Evolutionary conservation across 2,797 vertebrate species (phyloP).

Genomic region (Semotilus atromaculatus): DNA sequence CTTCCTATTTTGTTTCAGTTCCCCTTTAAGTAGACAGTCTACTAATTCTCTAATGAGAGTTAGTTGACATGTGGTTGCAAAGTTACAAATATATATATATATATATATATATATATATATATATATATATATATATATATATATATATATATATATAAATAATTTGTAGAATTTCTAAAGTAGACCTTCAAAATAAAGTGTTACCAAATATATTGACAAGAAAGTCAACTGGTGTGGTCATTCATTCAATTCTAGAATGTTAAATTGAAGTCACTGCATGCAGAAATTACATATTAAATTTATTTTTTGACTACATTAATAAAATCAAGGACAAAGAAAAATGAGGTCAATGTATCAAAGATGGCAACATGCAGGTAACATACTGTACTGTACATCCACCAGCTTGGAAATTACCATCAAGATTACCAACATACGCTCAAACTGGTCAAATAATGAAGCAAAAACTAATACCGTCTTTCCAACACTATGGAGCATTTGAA

Average conservation of each 20-base stretch:
- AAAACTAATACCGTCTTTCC: conserved; percentile 5
- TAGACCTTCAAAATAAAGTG: background rate
- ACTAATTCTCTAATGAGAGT: too few relatives aligned
- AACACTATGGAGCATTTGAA: background rate
- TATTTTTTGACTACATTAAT: background rate
- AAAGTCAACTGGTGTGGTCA: background rate
- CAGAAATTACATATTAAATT: background rate
- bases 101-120: too few relatives aligned
- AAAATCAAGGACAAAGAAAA: background rate
- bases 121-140: too few relatives aligned
- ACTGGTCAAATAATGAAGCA: background rate
- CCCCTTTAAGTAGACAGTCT: too few relatives aligned
- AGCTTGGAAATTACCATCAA: background rate
- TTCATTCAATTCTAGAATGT: background rate
- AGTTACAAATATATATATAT: too few relatives aligned
- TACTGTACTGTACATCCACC: too few relatives aligned
- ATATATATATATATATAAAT: too few relatives aligned
- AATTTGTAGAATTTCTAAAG: background rate
- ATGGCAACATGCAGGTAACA: background rate
- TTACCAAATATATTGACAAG: background rate
- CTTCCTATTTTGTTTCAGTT: too few relatives aligned
- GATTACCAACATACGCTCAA: too few relatives aligned
- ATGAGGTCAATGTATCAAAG: background rate
- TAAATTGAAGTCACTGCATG: background rate
- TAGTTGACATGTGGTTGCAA: too few relatives aligned